phyloP scores from a whole-genome alignment of 2,797 vertebrate genomes.

The Epinephelus awoara region DNA sequence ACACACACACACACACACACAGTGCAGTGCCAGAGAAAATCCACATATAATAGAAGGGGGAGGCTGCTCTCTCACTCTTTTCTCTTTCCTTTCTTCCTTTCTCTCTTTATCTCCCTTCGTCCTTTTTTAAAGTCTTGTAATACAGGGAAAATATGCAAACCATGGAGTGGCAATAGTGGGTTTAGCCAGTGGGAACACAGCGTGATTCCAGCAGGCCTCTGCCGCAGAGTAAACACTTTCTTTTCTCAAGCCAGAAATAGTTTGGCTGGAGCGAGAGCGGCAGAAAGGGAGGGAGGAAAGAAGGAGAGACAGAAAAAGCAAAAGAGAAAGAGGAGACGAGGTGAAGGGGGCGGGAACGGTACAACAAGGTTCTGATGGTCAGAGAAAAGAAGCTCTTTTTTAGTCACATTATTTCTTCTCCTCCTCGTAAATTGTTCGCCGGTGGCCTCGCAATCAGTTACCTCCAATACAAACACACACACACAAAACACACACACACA shows the following conservation, averaged over 20 bases:
- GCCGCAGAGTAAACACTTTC: constrained; percentile 89
- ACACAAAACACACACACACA: constrained; percentile 31
- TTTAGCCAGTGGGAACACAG: constrained; percentile 87
- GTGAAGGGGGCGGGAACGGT: not conserved
- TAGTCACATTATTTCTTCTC: constrained; percentile 35
- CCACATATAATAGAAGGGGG: constrained; percentile 67
- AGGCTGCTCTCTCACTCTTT: constrained; percentile 49
- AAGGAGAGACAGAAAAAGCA: constrained; percentile 45
- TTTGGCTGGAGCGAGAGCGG: constrained; percentile 81
- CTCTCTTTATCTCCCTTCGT: constrained; percentile 64
- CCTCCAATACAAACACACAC: constrained; percentile 41
- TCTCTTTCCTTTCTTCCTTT: constrained; percentile 51
- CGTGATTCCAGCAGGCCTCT: constrained; percentile 83
- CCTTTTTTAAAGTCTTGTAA: constrained; percentile 83
- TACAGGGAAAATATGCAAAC: constrained; percentile 87
- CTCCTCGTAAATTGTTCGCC: constrained; percentile 57
- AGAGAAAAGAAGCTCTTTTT: constrained; percentile 39
- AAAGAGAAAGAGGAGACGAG: constrained; percentile 16
- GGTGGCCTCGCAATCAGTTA: constrained; percentile 61
- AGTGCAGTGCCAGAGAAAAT: constrained; percentile 62
- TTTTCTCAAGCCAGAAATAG: constrained; percentile 89
- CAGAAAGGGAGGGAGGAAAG: constrained; percentile 45
- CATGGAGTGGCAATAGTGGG: constrained; percentile 85
- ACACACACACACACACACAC: constrained; percentile 7
- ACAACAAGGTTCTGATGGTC: constrained; percentile 63